Evolutionary conservation across 2,113 vertebrate genomes (phyloP).

Genomic region (Syngnathoides biaculeatus): DNA sequence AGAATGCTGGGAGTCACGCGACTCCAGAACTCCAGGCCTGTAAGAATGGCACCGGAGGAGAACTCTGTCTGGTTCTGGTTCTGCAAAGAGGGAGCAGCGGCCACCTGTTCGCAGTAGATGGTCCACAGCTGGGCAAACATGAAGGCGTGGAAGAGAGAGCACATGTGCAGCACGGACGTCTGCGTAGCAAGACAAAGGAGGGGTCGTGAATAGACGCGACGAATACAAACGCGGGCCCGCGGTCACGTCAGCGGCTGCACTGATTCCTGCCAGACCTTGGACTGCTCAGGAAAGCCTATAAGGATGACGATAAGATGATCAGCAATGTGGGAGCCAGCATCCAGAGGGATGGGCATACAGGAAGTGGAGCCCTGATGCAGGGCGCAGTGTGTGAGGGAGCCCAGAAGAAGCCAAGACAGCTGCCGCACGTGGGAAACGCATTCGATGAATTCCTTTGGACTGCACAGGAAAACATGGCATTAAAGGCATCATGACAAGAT

Average conservation of each 20-base stretch:
- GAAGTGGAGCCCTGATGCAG: constrained; percentile 90
- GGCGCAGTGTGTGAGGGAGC: constrained; percentile 92
- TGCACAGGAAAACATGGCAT: constrained; percentile 51
- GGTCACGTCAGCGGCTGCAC: not conserved
- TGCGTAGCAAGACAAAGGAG: constrained; percentile 57
- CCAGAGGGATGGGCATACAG: constrained; percentile 96
- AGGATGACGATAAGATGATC: constrained; percentile 98
- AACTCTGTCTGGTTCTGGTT: constrained; percentile 96
- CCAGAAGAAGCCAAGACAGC: constrained; percentile 95
- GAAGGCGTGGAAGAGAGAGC: constrained; percentile 96
- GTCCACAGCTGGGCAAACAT: constrained; percentile 99
- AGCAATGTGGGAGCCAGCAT: constrained; percentile 95
- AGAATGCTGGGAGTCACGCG: constrained; percentile 96
- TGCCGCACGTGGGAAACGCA: constrained; percentile 96
- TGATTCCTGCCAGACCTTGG: constrained; percentile 79
- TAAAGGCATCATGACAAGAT: not conserved
- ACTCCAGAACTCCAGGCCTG: constrained; percentile 97
- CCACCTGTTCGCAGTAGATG: constrained; percentile 96
- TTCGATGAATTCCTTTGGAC: constrained; percentile 98
- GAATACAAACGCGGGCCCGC: not conserved
- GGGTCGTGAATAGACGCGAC: not conserved
- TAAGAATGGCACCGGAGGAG: constrained; percentile 91
- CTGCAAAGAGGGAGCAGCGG: constrained; percentile 81
- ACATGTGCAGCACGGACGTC: constrained; percentile 98
- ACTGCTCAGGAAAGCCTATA: constrained; percentile 98